Conservation (phyloP, 2,113 vertebrate species). For the Microcebus tavaratra region DNA sequence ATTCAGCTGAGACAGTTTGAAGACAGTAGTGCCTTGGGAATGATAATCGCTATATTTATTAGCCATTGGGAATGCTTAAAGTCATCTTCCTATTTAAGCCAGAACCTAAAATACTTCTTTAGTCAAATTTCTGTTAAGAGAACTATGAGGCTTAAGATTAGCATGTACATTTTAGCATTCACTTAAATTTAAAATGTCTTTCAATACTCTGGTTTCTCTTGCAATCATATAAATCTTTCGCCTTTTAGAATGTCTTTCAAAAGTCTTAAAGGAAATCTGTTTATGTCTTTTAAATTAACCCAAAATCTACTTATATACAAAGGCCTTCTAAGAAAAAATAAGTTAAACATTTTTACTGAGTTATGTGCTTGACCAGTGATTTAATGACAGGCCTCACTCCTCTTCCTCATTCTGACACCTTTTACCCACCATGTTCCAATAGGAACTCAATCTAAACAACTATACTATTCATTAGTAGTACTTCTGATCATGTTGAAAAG, state of each 20-base stretch:
- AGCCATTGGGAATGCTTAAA: slow-evolving; percentile 46
- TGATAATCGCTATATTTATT: not conserved
- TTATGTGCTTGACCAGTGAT: not conserved
- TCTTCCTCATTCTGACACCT: not conserved
- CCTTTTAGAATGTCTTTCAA: slow-evolving; percentile 15
- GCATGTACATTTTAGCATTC: slow-evolving; percentile 30
- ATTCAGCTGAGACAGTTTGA: slow-evolving; percentile 33
- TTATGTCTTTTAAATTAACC: not conserved
- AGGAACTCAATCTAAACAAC: not conserved
- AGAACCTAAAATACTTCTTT: slow-evolving; percentile 6
- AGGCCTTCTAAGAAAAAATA: slow-evolving; percentile 43
- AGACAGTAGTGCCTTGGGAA: not conserved
- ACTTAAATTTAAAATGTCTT: not conserved
- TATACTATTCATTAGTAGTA: not conserved
- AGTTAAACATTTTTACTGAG: not conserved
- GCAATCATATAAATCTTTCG: no score
- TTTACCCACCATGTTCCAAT: not conserved
- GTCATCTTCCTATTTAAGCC: slow-evolving; percentile 43
- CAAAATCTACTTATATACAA: not conserved
- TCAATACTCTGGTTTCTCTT: not conserved
- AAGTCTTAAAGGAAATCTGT: not conserved
- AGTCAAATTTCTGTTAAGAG: slow-evolving; percentile 48
- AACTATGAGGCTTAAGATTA: not conserved
- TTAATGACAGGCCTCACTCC: not conserved
- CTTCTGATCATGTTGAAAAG: not conserved